Conservation (phyloP, 2,888 invertebrate species). For the Melieria picta region DNA sequence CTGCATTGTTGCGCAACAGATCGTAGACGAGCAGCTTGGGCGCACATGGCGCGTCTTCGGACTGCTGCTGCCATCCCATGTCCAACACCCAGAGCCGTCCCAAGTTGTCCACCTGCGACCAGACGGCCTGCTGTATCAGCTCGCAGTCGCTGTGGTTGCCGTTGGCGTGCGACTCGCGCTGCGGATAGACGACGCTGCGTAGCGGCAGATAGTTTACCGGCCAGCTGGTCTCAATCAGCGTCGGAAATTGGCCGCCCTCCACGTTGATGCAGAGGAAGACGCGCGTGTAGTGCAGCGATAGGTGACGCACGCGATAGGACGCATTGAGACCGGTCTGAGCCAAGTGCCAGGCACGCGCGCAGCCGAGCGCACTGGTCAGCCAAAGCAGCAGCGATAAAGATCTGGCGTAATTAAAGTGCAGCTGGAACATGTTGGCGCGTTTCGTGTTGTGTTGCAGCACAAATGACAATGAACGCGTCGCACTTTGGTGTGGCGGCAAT, state of each 20-base stretch:
- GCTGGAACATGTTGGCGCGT: too few relatives aligned
- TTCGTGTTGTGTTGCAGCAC: too few relatives aligned
- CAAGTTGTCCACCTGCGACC: conserved; percentile 60
- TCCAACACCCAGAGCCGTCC: conserved; percentile 62
- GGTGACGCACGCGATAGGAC: conserved; percentile 57
- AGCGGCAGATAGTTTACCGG: conserved; percentile 55
- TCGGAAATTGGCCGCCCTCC: conserved; percentile 50
- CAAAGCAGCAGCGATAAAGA: background rate
- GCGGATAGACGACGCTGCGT: conserved; percentile 50
- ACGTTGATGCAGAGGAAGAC: conserved; percentile 58
- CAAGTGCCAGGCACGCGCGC: conserved; percentile 49
- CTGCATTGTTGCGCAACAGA: conserved; percentile 56
- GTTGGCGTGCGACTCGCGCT: conserved; percentile 49
- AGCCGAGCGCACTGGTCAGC: background rate
- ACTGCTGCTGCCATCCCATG: conserved; percentile 47
- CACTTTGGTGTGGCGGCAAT: too few relatives aligned
- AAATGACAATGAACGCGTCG: too few relatives aligned
- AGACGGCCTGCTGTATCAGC: conserved; percentile 56
- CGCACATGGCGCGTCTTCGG: conserved; percentile 42
- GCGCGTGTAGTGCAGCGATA: conserved; percentile 58
- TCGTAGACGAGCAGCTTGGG: conserved; percentile 61
- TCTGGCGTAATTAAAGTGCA: too few relatives aligned
- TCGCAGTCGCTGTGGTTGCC: conserved; percentile 50
- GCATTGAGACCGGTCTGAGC: conserved; percentile 55
- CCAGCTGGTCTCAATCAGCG: conserved; percentile 59